Base-by-base conservation (phyloP, 2,888 invertebrate species). In the Heteromyza rotundicornis region DNA sequence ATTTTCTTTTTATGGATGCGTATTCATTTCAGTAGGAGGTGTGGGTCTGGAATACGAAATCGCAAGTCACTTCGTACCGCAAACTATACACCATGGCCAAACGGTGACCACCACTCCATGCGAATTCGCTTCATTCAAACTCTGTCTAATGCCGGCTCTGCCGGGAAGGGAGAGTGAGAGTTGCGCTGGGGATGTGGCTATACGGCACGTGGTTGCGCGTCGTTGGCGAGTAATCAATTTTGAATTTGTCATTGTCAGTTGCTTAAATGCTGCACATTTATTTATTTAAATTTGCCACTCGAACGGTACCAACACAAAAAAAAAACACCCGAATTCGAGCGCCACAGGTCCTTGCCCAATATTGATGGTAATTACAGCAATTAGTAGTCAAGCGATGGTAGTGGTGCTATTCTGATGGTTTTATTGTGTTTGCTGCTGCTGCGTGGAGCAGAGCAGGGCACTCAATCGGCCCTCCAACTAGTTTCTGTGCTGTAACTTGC, bases 161-260 rank as follows among this genome's bases (percentile, higher is more conserved):
- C 7, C 7, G 5, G 27, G 27, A 10, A 27, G 10, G 27, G 10
- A 27, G 27, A 7, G 27, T 7, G 10, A 10, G 27, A 7, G 27
- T 5, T 27, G 5, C 5, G 27, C 27, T 10, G 5, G 27, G 40
- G 10, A 7, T 40, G 40, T n/a, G 40, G n/a, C 20, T 47, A 19
- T 5, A 20, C 40, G 47, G 20, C 47, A 47, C 47, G 20, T 47
- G 47, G 47, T 47, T 47, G 47, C 20, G 47, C 47, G 47, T 47
- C 56, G 22, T 23, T 14, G 57, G 16, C 24, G 49, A 17, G 61
- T 65, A 67, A 67, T 67, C 67, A 67, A 67, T 67, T 67, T 65
- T 55, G 62, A 62, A 63, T 67, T 67, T 65, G 60, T 67, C 67
- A 67, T 61, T 67, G 65, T 65, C 67, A 67, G 53, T 61, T 58